Percentiles rank a stretch among this genome's conserved stretches.
Evolutionary conservation across 1,140 invertebrate genomes (phyloP).

Genomic region (Caenorhabditis brenneri): DNA sequence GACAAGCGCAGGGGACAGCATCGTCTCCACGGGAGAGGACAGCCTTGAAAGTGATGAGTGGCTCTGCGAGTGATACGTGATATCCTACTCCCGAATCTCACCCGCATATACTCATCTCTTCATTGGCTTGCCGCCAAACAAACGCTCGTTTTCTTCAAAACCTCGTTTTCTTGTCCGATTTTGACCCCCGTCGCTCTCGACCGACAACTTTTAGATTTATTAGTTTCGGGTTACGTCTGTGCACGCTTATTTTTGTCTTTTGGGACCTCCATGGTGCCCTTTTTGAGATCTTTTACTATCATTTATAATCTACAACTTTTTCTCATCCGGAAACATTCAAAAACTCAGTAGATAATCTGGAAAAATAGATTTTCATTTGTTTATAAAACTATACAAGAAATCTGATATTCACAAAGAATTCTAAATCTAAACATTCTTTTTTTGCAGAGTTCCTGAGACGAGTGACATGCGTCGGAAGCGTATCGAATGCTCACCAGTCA

Average conservation of each 20-base stretch:
- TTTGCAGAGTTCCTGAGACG: constrained; percentile 31
- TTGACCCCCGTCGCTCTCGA: neutral
- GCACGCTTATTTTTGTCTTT: neutral
- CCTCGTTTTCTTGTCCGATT: neutral
- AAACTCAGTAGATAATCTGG: neutral
- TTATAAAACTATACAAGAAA: constrained; percentile 32
- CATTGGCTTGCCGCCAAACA: constrained; percentile 32
- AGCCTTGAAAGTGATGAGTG: constrained; percentile 40
- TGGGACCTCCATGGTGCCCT: constrained; percentile 7
- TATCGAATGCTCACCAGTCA: constrained; percentile 50
- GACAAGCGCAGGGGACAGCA: neutral
- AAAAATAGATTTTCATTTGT: neutral
- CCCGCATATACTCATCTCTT: constrained; percentile 13
- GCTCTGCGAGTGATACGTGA: constrained; percentile 35
- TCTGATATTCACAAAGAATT: neutral
- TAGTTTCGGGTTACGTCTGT: constrained; percentile 26
- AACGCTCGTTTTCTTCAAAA: constrained; percentile 32
- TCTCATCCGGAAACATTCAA: too few species aligned
- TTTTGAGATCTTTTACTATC: neutral
- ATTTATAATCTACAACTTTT: constrained; percentile 33
- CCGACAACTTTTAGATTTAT: constrained; percentile 39
- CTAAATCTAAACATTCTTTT: constrained; percentile 4
- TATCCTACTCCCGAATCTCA: constrained; percentile 18
- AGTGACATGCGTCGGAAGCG: constrained; percentile 44
- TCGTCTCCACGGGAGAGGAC: neutral